Base-by-base conservation (phyloP, 2,888 invertebrate species). In the Frankliniella fusca region DNA sequence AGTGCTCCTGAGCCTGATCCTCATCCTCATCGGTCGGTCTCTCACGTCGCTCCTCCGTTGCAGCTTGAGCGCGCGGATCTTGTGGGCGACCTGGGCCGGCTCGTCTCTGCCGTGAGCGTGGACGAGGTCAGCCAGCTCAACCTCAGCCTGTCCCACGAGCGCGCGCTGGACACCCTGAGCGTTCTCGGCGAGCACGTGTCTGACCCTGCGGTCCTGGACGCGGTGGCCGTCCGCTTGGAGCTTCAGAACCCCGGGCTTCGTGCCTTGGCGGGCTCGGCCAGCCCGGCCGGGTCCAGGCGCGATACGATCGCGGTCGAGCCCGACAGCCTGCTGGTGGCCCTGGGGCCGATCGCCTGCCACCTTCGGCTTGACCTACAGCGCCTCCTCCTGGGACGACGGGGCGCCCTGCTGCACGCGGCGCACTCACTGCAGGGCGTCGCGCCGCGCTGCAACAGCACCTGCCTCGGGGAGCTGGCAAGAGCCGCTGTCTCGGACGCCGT, bases 341-440 rank as follows among this genome's bases (percentile, higher is more conserved):
- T 76, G 70, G 70, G 70, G 11, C 70, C 70, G 70, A 8, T 76
- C 23, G 70, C 9, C 23, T 76, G 70, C 70, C 27, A 23, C 23
- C 27, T 76, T 27, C 70, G 9, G 23, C 23, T 76, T 8, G 70
- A 76, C 70, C 9, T 76, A 27, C 70, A 76, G 70, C 70, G 70
- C 23, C 27, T 76, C 23, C 70, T 76, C 27, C 70, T 76, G 70
- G 23, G 8, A 3, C 27, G 70, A 5, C 70, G 70, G 11, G 70
- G 70, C 23, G 70, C 70, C 70, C 27, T 83, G 48, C 81, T 80
- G 20, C 20, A 81, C 50, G 82, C 81, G 50, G 81, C 82, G 12
- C 79, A 81, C n/a, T n/a, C 79, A 18, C 80, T 82, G 70, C 82
- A 82, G 18, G 70, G 65, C n/a, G 80, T 82, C 27, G 79, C 49